phyloP scores from a whole-genome alignment of 1,140 invertebrate genomes.

The Drosophila melanica region DNA sequence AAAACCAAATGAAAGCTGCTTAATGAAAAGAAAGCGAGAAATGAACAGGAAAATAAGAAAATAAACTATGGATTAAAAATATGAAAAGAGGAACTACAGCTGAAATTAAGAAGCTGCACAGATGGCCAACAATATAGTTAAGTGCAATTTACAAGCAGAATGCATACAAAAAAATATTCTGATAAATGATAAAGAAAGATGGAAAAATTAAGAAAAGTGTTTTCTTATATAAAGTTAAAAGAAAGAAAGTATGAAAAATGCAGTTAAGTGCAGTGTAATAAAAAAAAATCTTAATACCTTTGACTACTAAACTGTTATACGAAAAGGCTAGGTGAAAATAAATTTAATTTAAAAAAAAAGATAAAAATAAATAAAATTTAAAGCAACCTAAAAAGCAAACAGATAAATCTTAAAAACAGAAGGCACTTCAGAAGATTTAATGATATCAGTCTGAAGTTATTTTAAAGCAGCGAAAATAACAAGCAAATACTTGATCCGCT shows the following conservation, averaged over 20 bases:
- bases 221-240: neutral
- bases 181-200: neutral
- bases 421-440: neutral
- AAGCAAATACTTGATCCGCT: conserved; percentile 14
- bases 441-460: neutral
- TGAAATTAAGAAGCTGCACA: conserved; percentile 1
- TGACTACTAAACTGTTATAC: no score
- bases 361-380: no score
- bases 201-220: neutral
- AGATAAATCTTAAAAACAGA: no score
- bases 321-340: no score
- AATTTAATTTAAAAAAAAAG: neutral
- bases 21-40: conserved; percentile 16
- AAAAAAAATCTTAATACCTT: neutral
- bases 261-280: neutral
- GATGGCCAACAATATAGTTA: neutral
- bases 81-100: neutral
- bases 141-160: neutral
- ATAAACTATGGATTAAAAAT: conserved; percentile 1
- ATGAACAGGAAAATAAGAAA: neutral
- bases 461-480: neutral
- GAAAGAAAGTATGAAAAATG: neutral
- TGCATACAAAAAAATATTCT: neutral
- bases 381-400: neutral
- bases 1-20: conserved; percentile 12